phyloP scores from a whole-genome alignment of 2,888 invertebrate genomes.

The Limnephilus auricula region DNA sequence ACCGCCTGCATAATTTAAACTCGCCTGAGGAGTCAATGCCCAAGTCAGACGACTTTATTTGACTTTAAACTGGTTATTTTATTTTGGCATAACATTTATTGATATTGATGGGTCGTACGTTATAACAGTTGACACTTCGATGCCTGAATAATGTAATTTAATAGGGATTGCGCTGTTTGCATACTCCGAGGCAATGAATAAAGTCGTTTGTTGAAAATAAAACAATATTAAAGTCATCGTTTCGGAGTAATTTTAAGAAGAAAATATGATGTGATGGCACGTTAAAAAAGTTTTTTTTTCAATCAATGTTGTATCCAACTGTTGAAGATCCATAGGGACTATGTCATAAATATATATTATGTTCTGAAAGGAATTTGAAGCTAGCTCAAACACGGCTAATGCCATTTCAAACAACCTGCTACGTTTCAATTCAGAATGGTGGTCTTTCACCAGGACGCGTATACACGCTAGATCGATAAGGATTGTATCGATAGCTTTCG shows the following conservation, averaged over 20 bases:
- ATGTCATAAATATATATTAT: too few relatives aligned
- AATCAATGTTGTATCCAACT: too few relatives aligned
- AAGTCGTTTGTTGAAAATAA: neutral
- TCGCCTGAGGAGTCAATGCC: neutral
- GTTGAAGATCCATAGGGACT: too few relatives aligned
- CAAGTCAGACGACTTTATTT: constrained; percentile 7
- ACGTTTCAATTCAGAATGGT: too few relatives aligned
- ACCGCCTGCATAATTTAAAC: neutral
- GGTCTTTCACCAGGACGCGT: too few relatives aligned
- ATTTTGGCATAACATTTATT: constrained; percentile 39
- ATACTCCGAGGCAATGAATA: constrained; percentile 31
- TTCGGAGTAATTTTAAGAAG: neutral
- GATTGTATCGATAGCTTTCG: too few relatives aligned
- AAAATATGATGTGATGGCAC: neutral
- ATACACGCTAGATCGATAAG: too few relatives aligned
- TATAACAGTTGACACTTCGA: constrained; percentile 4
- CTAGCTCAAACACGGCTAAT: too few relatives aligned
- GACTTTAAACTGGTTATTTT: constrained; percentile 9
- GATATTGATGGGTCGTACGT: constrained; percentile 33
- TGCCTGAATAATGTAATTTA: constrained; percentile 27
- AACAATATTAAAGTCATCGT: constrained; percentile 15
- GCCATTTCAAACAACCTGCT: too few relatives aligned
- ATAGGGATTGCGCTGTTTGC: neutral
- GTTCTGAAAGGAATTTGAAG: too few relatives aligned
- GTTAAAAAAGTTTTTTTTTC: neutral